phyloP scores from a whole-genome alignment of 2,113 vertebrate genomes.

The Tychaedon coryphoeus region DNA sequence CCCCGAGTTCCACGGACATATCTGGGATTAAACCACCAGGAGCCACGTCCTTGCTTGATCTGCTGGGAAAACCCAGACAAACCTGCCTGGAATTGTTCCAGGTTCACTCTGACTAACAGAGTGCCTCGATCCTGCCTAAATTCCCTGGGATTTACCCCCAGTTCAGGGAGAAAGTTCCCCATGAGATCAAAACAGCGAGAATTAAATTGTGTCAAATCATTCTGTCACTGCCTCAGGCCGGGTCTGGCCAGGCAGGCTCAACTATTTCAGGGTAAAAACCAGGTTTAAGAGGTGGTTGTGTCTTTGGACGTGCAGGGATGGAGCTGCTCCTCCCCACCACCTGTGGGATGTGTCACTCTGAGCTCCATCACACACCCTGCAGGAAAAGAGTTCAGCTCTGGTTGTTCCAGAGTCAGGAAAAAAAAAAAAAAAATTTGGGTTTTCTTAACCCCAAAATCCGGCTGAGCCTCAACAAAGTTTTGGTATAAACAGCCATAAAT shows the following conservation, averaged over 20 bases:
- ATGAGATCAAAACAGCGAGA: neutral
- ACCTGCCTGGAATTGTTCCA: neutral
- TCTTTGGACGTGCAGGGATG: too few relatives aligned
- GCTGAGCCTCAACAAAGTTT: neutral
- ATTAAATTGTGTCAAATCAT: neutral
- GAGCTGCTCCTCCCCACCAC: neutral
- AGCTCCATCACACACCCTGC: too few relatives aligned
- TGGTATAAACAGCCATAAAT: neutral
- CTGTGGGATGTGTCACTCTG: accelerated
- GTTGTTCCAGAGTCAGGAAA: neutral
- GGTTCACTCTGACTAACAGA: neutral
- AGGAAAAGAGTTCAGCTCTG: neutral
- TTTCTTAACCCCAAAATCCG: neutral
- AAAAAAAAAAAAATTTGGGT: too few relatives aligned
- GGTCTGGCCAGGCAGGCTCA: neutral
- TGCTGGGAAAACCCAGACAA: neutral
- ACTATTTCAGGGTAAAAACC: neutral
- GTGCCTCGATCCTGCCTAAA: neutral
- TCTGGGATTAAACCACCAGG: neutral
- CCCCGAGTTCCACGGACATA: neutral
- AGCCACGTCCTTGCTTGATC: accelerated
- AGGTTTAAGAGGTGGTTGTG: accelerated
- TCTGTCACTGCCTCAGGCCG: accelerated
- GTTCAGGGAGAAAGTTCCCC: neutral
- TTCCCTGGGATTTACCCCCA: neutral